phyloP scores from a whole-genome alignment of 2,888 invertebrate species.

The Platycheirus rosarum region DNA sequence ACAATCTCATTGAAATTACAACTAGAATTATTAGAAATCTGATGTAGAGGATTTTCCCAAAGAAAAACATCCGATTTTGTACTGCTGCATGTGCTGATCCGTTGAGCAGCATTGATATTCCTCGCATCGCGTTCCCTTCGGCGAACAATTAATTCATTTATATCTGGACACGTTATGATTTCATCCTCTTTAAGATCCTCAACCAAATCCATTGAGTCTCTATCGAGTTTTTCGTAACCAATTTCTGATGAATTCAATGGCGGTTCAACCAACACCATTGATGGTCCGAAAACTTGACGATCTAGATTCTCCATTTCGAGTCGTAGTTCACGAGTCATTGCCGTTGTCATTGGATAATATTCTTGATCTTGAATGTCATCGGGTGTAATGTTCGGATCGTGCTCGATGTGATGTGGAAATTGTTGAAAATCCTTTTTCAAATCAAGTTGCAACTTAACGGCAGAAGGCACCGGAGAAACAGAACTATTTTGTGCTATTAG shows the following conservation, averaged over 20 bases:
- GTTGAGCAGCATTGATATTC: conserved; percentile 79
- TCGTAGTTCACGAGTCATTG: conserved; percentile 91
- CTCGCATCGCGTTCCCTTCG: conserved; percentile 77
- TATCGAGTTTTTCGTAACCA: conserved; percentile 81
- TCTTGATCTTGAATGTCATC: conserved; percentile 92
- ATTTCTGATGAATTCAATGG: conserved; percentile 77
- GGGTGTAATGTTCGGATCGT: conserved; percentile 85
- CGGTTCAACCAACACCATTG: conserved; percentile 44
- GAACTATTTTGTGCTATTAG: conserved; percentile 76
- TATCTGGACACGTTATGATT: conserved; percentile 80
- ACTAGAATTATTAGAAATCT: conserved; percentile 82
- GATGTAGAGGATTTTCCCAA: conserved; percentile 91
- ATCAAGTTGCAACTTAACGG: conserved; percentile 74
- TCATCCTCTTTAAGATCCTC: conserved; percentile 81
- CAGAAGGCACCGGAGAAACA: conserved; percentile 58
- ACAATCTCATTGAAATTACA: conserved; percentile 75
- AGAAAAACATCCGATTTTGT: conserved; percentile 88
- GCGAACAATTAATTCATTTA: conserved; percentile 79
- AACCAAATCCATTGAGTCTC: conserved; percentile 81
- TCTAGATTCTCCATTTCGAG: conserved; percentile 92
- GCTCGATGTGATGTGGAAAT: conserved; percentile 75
- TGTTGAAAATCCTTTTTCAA: conserved; percentile 76
- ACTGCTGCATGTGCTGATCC: conserved; percentile 76
- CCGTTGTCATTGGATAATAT: conserved; percentile 93
- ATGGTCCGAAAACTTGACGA: conserved; percentile 89